Percentiles rank a stretch among this genome's conserved stretches.
Conservation (phyloP, 2,888 invertebrate genomes). For the Dascillus cervinus region DNA sequence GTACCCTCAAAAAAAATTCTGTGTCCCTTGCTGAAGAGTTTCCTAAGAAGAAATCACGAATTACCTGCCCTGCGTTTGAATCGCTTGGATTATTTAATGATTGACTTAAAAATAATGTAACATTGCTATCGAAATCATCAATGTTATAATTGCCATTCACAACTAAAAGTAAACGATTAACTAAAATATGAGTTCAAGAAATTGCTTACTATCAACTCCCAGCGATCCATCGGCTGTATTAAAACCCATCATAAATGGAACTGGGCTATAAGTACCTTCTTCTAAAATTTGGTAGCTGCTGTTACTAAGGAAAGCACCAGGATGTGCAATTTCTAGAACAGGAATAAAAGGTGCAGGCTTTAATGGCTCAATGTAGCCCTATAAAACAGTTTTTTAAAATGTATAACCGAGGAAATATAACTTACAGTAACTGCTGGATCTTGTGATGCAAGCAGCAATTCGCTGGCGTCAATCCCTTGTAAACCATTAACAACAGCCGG, state of each 20-base stretch:
- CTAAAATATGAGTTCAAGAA: neutral
- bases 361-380: too few relatives aligned
- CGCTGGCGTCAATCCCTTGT: too few relatives aligned
- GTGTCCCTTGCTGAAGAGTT: neutral
- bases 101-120: too few relatives aligned
- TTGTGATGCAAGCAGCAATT: too few relatives aligned
- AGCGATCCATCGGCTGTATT: constrained; percentile 1
- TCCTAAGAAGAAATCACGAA: neutral
- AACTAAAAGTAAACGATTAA: too few relatives aligned
- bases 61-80: neutral
- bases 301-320: neutral
- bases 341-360: neutral
- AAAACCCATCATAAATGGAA: constrained; percentile 1
- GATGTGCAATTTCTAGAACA: neutral
- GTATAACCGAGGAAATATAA: too few relatives aligned
- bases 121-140: too few relatives aligned
- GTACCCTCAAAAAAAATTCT: neutral
- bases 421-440: too few relatives aligned
- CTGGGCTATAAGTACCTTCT: neutral
- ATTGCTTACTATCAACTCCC: constrained; percentile 13
- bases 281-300: neutral
- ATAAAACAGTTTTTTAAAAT: too few relatives aligned
- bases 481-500: too few relatives aligned
- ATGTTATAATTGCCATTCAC: too few relatives aligned
- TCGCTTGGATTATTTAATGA: too few relatives aligned